phyloP scores from a whole-genome alignment of 1,140 invertebrate species.

The Pogonus chalceus region DNA sequence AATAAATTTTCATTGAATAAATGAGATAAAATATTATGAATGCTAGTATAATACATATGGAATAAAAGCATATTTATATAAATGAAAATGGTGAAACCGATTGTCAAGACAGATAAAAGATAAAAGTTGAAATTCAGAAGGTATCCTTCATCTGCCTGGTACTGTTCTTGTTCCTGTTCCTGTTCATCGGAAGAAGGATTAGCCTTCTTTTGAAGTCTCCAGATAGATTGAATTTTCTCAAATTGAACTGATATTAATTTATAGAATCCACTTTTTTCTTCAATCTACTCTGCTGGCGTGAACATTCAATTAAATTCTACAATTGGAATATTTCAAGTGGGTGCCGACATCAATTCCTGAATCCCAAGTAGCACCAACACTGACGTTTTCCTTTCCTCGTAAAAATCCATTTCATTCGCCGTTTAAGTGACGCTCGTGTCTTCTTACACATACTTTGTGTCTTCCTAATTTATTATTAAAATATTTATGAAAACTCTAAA shows the following conservation, averaged over 20 bases:
- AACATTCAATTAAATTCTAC: conserved; percentile 7
- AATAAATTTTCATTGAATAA: no score
- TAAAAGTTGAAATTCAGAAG: no score
- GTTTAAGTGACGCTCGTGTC: not conserved
- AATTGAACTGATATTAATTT: conserved; percentile 6
- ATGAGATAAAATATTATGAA: no score
- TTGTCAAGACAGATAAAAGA: no score
- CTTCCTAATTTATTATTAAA: not conserved
- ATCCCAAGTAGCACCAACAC: not conserved
- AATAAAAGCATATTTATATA: no score
- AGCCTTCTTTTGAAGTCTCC: not conserved
- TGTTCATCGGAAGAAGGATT: not conserved
- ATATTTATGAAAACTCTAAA: conserved; percentile 4
- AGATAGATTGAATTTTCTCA: conserved; percentile 2
- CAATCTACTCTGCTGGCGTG: not conserved
- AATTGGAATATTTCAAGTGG: not conserved
- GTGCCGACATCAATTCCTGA: not conserved
- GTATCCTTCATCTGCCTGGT: no score
- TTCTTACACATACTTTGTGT: not conserved
- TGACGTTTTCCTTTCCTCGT: no score
- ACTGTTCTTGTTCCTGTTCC: no score
- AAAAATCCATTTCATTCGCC: not conserved
- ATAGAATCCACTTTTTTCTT: not conserved
- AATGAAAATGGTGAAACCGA: no score
- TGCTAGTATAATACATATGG: no score